A percentile compares a stretch with the other conserved stretches of the same genome.
Conservation (phyloP, 2,113 vertebrate species). For the Clarias batrachus region DNA sequence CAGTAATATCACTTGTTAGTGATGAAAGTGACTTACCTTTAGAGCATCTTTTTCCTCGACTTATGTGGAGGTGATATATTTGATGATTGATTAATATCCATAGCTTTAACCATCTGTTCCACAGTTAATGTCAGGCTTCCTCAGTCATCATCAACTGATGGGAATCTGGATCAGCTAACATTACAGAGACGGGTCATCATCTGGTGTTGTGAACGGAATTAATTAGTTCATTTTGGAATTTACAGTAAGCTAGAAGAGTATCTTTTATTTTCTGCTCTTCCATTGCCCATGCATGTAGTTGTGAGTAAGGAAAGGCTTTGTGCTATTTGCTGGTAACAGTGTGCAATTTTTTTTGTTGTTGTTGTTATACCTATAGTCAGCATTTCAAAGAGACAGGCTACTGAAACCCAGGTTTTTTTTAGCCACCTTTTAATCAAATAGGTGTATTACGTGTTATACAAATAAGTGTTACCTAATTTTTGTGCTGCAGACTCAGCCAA, state of each 20-base stretch:
- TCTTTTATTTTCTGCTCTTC: neutral
- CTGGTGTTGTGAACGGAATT: neutral
- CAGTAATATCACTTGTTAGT: neutral
- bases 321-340: neutral
- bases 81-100: slow-evolving; percentile 8
- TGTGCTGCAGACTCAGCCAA: neutral
- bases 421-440: neutral
- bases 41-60: neutral
- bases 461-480: neutral
- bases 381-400: neutral
- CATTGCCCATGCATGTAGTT: too few species aligned
- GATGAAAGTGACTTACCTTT: neutral
- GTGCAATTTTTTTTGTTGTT: neutral
- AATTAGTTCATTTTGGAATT: neutral
- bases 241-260: neutral
- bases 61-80: neutral
- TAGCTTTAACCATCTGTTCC: neutral
- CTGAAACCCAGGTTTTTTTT: neutral
- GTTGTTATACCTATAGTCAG: neutral
- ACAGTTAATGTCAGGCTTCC: neutral
- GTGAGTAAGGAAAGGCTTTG: neutral
- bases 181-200: neutral
- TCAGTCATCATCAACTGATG: neutral
- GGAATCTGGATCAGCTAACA: neutral
- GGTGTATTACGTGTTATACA: too few species aligned